These are phyloP conservation scores for Alfaro cultratus DNA, from an alignment of 2,797 vertebrate species.

Conservation along the genomic window DNA sequence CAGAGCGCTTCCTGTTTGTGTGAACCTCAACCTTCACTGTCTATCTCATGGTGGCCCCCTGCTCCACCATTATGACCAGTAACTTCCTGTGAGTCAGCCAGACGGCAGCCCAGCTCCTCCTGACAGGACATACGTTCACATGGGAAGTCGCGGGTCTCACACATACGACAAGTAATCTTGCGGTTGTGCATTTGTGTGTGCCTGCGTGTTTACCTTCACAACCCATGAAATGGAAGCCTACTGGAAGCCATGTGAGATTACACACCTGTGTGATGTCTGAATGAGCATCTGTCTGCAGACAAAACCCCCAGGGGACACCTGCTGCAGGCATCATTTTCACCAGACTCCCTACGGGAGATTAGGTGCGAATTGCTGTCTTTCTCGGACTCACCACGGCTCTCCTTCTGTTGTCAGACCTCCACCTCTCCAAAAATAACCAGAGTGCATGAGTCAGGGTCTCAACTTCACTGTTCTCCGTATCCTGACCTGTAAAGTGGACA, in stretches of 20 bases:
- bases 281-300: constrained; percentile 28
- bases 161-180: constrained; percentile 48
- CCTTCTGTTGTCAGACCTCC: constrained; percentile 7
- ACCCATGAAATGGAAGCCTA: constrained; percentile 36
- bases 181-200: constrained; percentile 28
- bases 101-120: constrained; percentile 46
- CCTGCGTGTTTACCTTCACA: constrained; percentile 42
- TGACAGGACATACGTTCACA: constrained; percentile 56
- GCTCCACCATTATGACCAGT: constrained; percentile 45
- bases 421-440: constrained; percentile 61
- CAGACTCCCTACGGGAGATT: constrained; percentile 39
- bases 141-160: constrained; percentile 50
- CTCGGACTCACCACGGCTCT: constrained; percentile 20
- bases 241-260: constrained; percentile 61
- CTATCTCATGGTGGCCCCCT: background rate
- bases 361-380: constrained; percentile 75
- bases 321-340: constrained; percentile 75
- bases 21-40: constrained; percentile 7
- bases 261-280: constrained; percentile 67
- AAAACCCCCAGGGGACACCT: constrained; percentile 44
- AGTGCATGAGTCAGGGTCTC: constrained; percentile 46
- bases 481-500: constrained; percentile 26
- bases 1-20: constrained; percentile 31
- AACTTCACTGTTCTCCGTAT: constrained; percentile 19
- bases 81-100: constrained; percentile 65